phyloP scores from a whole-genome alignment of 2,797 vertebrate species.

The Fratercula arctica region DNA sequence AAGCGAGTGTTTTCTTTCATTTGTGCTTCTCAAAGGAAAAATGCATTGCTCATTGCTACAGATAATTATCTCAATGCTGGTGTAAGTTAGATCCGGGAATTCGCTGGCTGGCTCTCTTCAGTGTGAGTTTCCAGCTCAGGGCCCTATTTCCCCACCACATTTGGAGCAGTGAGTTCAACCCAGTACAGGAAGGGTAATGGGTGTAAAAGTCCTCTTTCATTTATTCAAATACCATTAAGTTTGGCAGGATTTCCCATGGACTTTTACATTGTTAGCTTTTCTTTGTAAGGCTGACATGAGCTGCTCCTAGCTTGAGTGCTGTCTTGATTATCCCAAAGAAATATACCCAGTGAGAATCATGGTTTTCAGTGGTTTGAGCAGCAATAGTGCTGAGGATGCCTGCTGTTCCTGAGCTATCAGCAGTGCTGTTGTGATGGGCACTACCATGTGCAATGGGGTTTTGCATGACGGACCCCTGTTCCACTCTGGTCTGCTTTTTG shows the following conservation, averaged over 20 bases:
- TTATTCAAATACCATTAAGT: not conserved
- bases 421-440: not conserved
- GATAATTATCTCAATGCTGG: not conserved
- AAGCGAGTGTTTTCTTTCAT: constrained; percentile 30
- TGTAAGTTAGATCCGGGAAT: not conserved
- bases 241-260: not conserved
- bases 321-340: not conserved
- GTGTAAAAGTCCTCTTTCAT: not conserved
- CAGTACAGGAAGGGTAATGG: not conserved
- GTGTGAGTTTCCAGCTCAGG: not conserved
- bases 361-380: not conserved
- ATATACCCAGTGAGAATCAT: not conserved
- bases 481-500: not conserved
- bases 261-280: not conserved
- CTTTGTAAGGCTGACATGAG: not conserved
- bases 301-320: not conserved
- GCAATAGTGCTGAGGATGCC: not conserved
- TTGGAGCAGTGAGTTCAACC: not conserved
- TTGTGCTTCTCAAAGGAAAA: not conserved
- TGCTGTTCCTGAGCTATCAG: not conserved
- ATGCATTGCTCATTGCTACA: not conserved
- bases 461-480: not conserved
- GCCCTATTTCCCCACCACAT: not conserved
- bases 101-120: not conserved
- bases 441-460: accelerated